phyloP scores from a whole-genome alignment of 2,888 invertebrate species.

The Itoplectis maculator region DNA sequence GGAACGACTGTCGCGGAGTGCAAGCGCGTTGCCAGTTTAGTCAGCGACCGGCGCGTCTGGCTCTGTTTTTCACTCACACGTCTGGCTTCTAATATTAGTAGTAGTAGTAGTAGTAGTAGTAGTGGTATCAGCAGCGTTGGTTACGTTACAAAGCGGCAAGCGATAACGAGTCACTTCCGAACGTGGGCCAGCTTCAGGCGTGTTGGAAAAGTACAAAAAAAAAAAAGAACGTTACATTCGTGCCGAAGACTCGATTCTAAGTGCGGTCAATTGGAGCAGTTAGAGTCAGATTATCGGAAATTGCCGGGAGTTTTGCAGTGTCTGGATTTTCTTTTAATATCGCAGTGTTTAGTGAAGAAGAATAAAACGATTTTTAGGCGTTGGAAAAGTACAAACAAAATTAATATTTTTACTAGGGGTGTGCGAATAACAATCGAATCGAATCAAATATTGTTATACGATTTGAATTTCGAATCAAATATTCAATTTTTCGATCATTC shows the following conservation, averaged over 20 bases:
- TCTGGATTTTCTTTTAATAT: not conserved
- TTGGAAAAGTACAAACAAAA: too few relatives aligned
- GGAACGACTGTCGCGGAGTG: not conserved
- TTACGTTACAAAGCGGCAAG: not conserved
- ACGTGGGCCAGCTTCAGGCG: not conserved
- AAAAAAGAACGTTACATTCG: not conserved
- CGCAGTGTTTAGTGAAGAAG: not conserved
- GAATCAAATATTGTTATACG: too few relatives aligned
- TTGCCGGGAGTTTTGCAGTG: not conserved
- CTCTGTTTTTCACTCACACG: constrained; percentile 1
- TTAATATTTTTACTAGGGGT: too few relatives aligned
- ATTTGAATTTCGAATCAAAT: too few relatives aligned
- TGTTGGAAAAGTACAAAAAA: constrained; percentile 4
- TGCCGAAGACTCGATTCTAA: not conserved
- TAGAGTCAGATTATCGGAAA: not conserved
- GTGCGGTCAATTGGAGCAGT: not conserved
- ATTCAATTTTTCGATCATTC: too few relatives aligned
- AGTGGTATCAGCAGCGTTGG: not conserved
- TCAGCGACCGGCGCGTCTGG: not conserved
- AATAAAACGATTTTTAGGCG: not conserved
- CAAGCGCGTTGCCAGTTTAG: not conserved
- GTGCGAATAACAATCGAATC: too few relatives aligned
- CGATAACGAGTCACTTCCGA: constrained; percentile 42
- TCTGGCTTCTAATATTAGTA: constrained; percentile 27
- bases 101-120: too few relatives aligned